Base-by-base conservation (phyloP, 2,113 vertebrate species). In the Engystomops pustulosus region DNA sequence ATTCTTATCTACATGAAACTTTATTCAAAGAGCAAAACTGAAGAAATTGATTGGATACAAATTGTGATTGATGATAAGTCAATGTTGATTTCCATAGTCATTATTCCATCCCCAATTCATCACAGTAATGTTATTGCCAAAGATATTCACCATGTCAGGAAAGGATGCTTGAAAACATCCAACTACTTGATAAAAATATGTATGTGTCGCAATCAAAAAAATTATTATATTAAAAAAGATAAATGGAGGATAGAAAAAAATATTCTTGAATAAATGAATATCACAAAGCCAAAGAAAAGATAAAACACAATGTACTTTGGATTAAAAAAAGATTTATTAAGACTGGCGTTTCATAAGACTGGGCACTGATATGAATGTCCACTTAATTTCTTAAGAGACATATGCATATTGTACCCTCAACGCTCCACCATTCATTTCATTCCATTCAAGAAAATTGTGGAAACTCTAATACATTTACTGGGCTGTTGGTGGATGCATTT, bases 31-130 rank as follows among this genome's bases (percentile, higher is more conserved):
- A 90, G 88, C 87, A 87, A 45, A 87, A 92, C 81, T 87, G 86
- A 87, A 89, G 90, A 91, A 90, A 91, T 80, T 87, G 89, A 93
- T 93, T 92, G 87, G 90, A 94, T 94, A 95, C 93, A 94, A 94
- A 95, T 91, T 93, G 90, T 96, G 94, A 96, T 88, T 90, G 95
- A 95, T 93, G 94, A 95, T 94, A 92, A 93, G 94, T 94, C 91
- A 91, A 93, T 94, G 94, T 92, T 76, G 86, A 94, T 95, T 96
- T 96, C 94, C 94, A 95, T 95, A 97, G 96, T 95, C 93, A 93
- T 94, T 93, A 92, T 88, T 91, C 89, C 88, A 90, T 93, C 91
- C 86, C 92, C 95, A 94, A 96, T 95, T 95, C 94, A 95, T 96
- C 94, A 96, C 94, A 89, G 89, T 94, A 94, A 95, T 94, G 94